These are phyloP conservation scores for Ophthalmolycus amberensis DNA, from an alignment of 2,113 vertebrate species.

Conservation along the genomic window DNA sequence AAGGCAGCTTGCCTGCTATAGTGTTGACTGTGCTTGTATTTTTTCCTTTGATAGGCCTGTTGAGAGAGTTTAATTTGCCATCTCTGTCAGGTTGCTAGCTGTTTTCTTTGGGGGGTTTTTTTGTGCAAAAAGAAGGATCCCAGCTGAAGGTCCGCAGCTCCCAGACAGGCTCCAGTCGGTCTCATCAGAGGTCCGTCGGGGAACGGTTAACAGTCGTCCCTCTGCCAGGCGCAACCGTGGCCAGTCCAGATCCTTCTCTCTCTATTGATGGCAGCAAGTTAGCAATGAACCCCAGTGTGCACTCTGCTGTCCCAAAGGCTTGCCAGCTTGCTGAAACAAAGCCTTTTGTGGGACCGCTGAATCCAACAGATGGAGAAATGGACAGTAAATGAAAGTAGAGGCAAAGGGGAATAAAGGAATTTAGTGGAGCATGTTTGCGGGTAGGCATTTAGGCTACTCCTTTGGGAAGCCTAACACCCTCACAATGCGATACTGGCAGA, in stretches of 20 bases:
- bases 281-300: conserved; percentile 66
- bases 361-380: conserved; percentile 83
- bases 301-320: conserved; percentile 61
- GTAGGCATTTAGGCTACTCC: conserved; percentile 70
- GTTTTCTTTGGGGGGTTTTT: conserved; percentile 3
- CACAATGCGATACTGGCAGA: conserved; percentile 74
- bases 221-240: conserved; percentile 51
- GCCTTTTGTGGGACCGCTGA: conserved; percentile 79
- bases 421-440: conserved; percentile 65
- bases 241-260: conserved; percentile 58
- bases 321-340: conserved; percentile 81
- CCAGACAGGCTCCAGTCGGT: conserved; percentile 55
- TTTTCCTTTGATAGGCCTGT: conserved; percentile 18
- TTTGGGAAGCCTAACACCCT: conserved; percentile 74
- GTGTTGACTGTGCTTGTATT: conserved; percentile 16
- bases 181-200: conserved; percentile 44
- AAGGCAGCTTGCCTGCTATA: conserved; percentile 2
- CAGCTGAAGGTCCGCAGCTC: conserved; percentile 17
- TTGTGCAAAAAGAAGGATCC: conserved; percentile 20
- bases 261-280: conserved; percentile 68
- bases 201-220: conserved; percentile 37
- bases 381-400: conserved; percentile 82
- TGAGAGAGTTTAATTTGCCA: conserved; percentile 39
- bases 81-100: conserved; percentile 38
- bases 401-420: conserved; percentile 75